These are phyloP conservation scores for Ursus arctos DNA, from an alignment of 2,113 vertebrate genomes.

Conservation along the genomic window DNA sequence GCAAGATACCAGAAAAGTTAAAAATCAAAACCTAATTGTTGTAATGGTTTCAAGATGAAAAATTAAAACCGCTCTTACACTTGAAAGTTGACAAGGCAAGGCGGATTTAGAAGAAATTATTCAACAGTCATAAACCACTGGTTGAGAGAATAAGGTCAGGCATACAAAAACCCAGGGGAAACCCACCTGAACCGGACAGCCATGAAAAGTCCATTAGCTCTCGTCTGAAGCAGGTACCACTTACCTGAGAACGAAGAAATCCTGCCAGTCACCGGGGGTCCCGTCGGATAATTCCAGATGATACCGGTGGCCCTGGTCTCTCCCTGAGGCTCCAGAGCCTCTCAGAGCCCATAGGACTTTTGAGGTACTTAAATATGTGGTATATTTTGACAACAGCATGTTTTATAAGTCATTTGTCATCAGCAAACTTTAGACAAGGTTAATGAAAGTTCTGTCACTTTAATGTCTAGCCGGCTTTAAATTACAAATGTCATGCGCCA, in stretches of 20 bases:
- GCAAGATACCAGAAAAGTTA: slow-evolving; percentile 17
- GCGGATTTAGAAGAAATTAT: slow-evolving; percentile 52
- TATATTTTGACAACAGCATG: slow-evolving; percentile 88
- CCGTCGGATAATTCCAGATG: background rate
- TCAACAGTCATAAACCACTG: background rate
- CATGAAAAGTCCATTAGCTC: background rate
- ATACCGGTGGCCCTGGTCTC: background rate
- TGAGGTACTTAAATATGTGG: slow-evolving; percentile 62
- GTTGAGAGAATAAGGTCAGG: slow-evolving; percentile 6
- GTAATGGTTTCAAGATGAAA: slow-evolving; percentile 17
- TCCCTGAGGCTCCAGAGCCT: slow-evolving; percentile 8
- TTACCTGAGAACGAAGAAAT: background rate
- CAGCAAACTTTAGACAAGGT: slow-evolving; percentile 92
- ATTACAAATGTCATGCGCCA: slow-evolving; percentile 92
- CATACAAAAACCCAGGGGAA: background rate
- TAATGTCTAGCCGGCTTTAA: slow-evolving; percentile 90
- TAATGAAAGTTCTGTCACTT: slow-evolving; percentile 94
- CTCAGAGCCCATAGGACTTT: slow-evolving; percentile 60
- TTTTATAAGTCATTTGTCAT: slow-evolving; percentile 89
- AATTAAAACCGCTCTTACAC: background rate
- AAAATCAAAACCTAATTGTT: slow-evolving; percentile 47
- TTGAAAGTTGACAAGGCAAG: slow-evolving; percentile 4
- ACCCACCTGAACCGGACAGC: background rate
- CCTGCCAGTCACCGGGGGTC: background rate
- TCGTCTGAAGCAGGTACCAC: background rate